phyloP scores from a whole-genome alignment of 2,797 vertebrate genomes.

The Picus viridis region DNA sequence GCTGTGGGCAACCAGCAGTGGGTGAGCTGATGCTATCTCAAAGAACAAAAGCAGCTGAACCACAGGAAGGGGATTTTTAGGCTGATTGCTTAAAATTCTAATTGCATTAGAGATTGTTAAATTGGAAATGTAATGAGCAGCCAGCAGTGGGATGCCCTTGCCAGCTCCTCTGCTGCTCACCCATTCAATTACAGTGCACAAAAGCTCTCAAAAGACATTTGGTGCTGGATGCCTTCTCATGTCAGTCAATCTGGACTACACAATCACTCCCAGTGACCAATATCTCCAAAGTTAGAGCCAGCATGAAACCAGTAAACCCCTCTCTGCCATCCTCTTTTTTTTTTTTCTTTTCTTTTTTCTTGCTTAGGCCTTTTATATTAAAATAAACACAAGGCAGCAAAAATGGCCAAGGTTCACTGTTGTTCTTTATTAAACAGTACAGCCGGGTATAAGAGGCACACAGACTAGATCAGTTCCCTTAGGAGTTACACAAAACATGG shows the following conservation, averaged over 20 bases:
- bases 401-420: background rate
- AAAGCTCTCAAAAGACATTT: background rate
- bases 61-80: background rate
- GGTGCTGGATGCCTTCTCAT: background rate
- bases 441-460: conserved; percentile 32
- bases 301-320: background rate
- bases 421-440: conserved; percentile 58
- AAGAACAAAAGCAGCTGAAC: background rate
- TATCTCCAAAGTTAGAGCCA: background rate
- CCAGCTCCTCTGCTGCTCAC: background rate
- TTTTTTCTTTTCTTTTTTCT: background rate
- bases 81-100: background rate
- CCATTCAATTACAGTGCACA: background rate
- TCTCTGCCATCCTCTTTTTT: background rate
- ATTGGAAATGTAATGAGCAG: background rate
- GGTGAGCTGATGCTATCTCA: background rate
- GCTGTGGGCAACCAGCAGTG: background rate
- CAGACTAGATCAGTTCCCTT: conserved; percentile 43
- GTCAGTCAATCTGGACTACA: background rate
- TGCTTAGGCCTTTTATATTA: background rate
- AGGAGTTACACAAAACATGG: conserved; percentile 22
- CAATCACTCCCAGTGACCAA: background rate
- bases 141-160: background rate
- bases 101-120: background rate
- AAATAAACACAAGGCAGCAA: conserved; percentile 9